phyloP scores from a whole-genome alignment of 1,140 invertebrate genomes.

The Eumeta japonica region DNA sequence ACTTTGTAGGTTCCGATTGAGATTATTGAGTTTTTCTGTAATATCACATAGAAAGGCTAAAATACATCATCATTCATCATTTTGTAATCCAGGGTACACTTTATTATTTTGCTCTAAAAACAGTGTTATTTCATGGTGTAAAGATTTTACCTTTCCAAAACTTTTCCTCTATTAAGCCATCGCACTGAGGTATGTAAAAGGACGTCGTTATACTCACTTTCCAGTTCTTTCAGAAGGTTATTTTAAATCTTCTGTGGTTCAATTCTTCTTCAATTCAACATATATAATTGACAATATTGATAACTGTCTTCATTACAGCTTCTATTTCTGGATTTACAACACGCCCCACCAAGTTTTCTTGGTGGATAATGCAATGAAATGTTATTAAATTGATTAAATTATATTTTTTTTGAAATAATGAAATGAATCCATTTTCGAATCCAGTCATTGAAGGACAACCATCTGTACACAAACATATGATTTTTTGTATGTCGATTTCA shows the following conservation, averaged over 20 bases:
- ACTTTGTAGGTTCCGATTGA: slow-evolving; percentile 10
- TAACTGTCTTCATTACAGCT: too few relatives aligned
- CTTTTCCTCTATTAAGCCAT: slow-evolving; percentile 7
- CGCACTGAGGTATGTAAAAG: too few relatives aligned
- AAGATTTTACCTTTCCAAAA: slow-evolving; percentile 6
- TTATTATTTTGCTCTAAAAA: too few relatives aligned
- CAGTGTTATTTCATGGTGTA: too few relatives aligned
- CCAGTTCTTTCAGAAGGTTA: slow-evolving; percentile 10
- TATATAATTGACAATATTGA: slow-evolving; percentile 15
- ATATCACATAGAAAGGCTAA: too few relatives aligned
- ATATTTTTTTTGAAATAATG: slow-evolving; percentile 19
- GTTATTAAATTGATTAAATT: slow-evolving; percentile 16
- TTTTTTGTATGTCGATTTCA: slow-evolving; percentile 20
- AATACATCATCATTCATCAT: too few relatives aligned
- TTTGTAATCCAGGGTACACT: slow-evolving; percentile 10
- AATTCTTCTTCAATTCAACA: slow-evolving; percentile 14
- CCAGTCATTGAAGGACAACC: slow-evolving; percentile 17
- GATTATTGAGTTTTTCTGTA: too few relatives aligned
- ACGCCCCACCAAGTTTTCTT: slow-evolving; percentile 13
- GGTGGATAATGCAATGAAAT: too few relatives aligned
- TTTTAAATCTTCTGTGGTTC: slow-evolving; percentile 13
- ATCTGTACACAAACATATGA: slow-evolving; percentile 18
- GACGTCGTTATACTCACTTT: too few relatives aligned
- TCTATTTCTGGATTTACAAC: slow-evolving; percentile 7
- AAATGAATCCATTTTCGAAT: slow-evolving; percentile 16